Evolutionary conservation across 1,140 invertebrate species (phyloP).

Genomic region (Drosophila orena): DNA sequence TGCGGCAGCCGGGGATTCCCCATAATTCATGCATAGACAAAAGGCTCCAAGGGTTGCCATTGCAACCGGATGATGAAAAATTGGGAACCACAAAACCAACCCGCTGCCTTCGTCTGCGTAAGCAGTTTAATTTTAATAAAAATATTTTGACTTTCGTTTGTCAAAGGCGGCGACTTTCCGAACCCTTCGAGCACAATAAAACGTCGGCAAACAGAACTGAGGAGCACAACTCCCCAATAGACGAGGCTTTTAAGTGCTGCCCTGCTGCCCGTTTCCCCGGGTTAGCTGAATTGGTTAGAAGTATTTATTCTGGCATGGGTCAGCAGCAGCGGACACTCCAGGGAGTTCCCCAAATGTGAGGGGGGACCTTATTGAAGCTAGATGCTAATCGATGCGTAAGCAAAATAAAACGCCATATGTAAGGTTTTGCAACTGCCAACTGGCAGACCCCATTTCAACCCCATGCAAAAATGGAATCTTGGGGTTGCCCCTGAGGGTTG

Average conservation of each 20-base stretch:
- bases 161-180: constrained; percentile 52
- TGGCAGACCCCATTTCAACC: constrained; percentile 1
- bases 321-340: constrained; percentile 28
- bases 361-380: constrained; percentile 48
- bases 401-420: constrained; percentile 61
- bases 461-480: constrained; percentile 5
- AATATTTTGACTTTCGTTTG: constrained; percentile 54
- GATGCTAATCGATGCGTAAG: constrained; percentile 75
- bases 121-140: constrained; percentile 78
- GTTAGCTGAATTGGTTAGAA: constrained; percentile 56
- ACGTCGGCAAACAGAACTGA: constrained; percentile 26
- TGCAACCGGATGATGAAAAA: constrained; percentile 13
- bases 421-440: constrained; percentile 44
- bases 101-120: constrained; percentile 33
- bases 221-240: background rate
- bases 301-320: constrained; percentile 25
- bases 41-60: constrained; percentile 38
- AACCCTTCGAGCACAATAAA: constrained; percentile 59
- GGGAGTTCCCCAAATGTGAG: constrained; percentile 24
- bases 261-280: constrained; percentile 43
- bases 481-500: constrained; percentile 53
- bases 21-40: constrained; percentile 57
- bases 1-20: constrained; percentile 5
- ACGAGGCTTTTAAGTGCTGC: constrained; percentile 34
- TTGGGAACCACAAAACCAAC: constrained; percentile 22